A percentile compares a stretch with the other conserved stretches of the same genome.
Evolutionary conservation across 2,888 invertebrate genomes (phyloP).

Genomic region (Fabriciana adippe): DNA sequence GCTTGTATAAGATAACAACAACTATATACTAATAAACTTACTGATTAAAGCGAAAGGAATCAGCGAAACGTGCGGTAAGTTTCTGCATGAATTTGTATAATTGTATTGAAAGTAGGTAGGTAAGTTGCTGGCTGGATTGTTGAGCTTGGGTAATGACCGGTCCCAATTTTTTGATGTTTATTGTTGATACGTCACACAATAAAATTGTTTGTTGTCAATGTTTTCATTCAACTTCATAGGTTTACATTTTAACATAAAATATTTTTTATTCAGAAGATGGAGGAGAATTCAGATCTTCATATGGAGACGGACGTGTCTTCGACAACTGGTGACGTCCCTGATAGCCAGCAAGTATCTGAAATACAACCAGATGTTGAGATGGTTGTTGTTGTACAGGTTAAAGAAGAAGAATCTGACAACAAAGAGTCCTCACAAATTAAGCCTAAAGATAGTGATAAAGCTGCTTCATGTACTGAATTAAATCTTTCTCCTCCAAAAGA

Average conservation of each 20-base stretch:
- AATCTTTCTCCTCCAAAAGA: constrained; percentile 20
- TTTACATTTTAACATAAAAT: constrained; percentile 21
- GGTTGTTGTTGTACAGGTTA: constrained; percentile 63
- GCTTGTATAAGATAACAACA: constrained; percentile 33
- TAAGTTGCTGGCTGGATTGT: constrained; percentile 58
- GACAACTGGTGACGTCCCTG: constrained; percentile 63
- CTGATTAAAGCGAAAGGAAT: constrained; percentile 24
- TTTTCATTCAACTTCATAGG: constrained; percentile 50
- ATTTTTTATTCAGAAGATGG: constrained; percentile 63
- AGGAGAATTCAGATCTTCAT: constrained; percentile 65
- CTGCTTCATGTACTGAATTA: constrained; percentile 1
- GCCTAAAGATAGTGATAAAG: constrained; percentile 20
- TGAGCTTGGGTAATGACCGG: constrained; percentile 72
- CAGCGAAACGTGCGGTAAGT: constrained; percentile 63
- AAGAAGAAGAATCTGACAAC: constrained; percentile 45
- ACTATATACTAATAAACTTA: constrained; percentile 20
- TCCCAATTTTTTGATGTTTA: constrained; percentile 57
- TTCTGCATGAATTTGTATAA: constrained; percentile 64
- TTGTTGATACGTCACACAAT: constrained; percentile 47
- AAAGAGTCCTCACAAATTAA: constrained; percentile 17
- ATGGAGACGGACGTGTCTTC: constrained; percentile 75
- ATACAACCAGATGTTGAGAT: constrained; percentile 64
- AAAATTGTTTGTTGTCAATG: constrained; percentile 41
- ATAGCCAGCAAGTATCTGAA: constrained; percentile 58
- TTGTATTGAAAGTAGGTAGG: constrained; percentile 70